Percentiles rank a stretch among this genome's conserved stretches.
phyloP scores from a whole-genome alignment of 2,888 invertebrate genomes.

The Brachyopa scutellaris region DNA sequence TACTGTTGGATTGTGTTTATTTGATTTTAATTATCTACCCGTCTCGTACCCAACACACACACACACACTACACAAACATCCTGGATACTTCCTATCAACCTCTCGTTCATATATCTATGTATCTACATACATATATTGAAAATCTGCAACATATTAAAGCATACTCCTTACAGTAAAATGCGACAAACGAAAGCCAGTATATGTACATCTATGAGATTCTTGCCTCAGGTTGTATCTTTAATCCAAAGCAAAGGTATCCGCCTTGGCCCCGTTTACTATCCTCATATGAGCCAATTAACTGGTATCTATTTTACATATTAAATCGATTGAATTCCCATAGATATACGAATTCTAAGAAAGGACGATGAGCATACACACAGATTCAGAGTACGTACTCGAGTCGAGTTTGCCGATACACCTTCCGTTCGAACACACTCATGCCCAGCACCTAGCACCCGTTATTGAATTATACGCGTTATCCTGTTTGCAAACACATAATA shows the following conservation, averaged over 20 bases:
- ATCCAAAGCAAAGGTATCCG: slow-evolving; percentile 50
- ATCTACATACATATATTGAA: neutral
- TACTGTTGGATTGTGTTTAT: slow-evolving; percentile 17
- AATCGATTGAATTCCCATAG: slow-evolving; percentile 56
- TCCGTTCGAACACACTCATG: slow-evolving; percentile 3
- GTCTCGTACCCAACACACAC: no score
- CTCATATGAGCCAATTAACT: slow-evolving; percentile 43
- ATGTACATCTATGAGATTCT: neutral
- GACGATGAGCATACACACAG: slow-evolving; percentile 3
- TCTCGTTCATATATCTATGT: no score
- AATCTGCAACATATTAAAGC: neutral
- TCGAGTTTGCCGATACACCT: no score
- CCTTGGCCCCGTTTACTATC: slow-evolving; percentile 10
- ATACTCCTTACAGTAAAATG: neutral
- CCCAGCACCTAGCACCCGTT: slow-evolving; percentile 15
- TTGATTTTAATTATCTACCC: slow-evolving; percentile 42
- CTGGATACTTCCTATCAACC: no score
- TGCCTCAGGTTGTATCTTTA: slow-evolving; percentile 6
- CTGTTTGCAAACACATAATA: slow-evolving; percentile 70
- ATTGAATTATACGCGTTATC: slow-evolving; percentile 71
- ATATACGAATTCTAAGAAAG: slow-evolving; percentile 42
- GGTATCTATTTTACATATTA: slow-evolving; percentile 61
- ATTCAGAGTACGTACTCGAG: neutral
- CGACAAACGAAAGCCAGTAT: slow-evolving; percentile 22
- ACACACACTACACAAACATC: neutral